phyloP scores from a whole-genome alignment of 2,113 vertebrate genomes.

The Crotalus horridus region DNA sequence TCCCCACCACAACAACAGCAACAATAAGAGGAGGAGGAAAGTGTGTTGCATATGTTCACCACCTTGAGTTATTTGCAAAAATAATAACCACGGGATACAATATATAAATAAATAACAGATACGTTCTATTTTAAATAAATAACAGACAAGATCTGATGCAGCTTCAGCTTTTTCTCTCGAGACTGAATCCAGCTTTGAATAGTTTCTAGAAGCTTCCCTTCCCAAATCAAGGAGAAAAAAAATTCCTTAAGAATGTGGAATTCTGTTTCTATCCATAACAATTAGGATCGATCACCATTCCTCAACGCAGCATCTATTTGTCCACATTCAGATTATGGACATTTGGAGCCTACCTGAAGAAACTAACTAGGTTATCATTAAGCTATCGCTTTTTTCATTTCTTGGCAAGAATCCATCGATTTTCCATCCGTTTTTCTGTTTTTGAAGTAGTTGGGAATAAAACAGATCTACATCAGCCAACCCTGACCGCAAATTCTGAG shows the following conservation, averaged over 20 bases:
- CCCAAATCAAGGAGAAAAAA: neutral
- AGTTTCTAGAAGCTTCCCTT: neutral
- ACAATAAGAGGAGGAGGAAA: too few relatives aligned
- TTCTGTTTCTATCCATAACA: neutral
- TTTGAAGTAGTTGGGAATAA: neutral
- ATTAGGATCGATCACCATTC: neutral
- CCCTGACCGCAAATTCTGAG: neutral
- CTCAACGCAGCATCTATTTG: neutral
- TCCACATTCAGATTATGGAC: neutral
- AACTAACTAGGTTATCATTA: neutral
- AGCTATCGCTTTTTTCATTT: neutral
- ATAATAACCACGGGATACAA: neutral
- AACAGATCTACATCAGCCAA: neutral
- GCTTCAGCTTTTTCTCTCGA: neutral
- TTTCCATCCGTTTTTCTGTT: neutral
- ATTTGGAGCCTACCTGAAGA: neutral
- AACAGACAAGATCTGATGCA: slow-evolving; percentile 16
- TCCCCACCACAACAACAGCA: too few relatives aligned
- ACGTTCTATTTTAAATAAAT: neutral
- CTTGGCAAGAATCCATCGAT: neutral
- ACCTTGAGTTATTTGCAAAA: neutral
- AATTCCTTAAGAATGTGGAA: neutral
- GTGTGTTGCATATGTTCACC: too few relatives aligned
- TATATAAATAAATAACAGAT: neutral
- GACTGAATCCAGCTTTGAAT: neutral